Percentiles rank a stretch among this genome's conserved stretches.
Evolutionary conservation across 1,140 invertebrate species (phyloP).

Genomic region (Drosophila jambulina): DNA sequence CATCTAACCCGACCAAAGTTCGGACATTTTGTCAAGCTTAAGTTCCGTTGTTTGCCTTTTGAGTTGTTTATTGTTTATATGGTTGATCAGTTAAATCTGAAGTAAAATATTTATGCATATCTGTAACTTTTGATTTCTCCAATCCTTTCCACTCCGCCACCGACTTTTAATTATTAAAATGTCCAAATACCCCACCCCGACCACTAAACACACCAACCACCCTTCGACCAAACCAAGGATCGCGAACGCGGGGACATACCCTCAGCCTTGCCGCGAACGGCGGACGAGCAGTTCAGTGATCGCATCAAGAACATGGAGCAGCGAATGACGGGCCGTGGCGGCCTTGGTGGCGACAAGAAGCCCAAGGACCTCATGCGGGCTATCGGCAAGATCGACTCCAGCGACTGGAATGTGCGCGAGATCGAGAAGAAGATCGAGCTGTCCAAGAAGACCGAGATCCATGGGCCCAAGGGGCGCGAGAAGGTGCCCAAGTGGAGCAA

Average conservation of each 20-base stretch:
- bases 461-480: conserved; percentile 89
- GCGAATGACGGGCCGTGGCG: conserved; percentile 86
- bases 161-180: conserved; percentile 32
- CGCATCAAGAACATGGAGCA: conserved; percentile 90
- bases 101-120: conserved; percentile 47
- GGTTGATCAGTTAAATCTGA: conserved; percentile 12
- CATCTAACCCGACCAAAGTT: conserved; percentile 45
- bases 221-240: conserved; percentile 86
- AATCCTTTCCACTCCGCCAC: conserved; percentile 31
- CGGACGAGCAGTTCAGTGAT: conserved; percentile 90
- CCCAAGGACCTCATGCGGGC: conserved; percentile 94
- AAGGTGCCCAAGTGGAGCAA: conserved; percentile 96
- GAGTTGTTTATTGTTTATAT: conserved; percentile 32
- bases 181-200: conserved; percentile 24
- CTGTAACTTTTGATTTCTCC: conserved; percentile 73
- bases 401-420: conserved; percentile 96
- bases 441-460: conserved; percentile 89
- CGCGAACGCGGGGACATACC: conserved; percentile 87
- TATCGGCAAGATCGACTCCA: conserved; percentile 95
- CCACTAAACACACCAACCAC: conserved; percentile 17
- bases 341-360: conserved; percentile 89
- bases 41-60: conserved; percentile 52
- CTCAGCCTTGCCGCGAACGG: conserved; percentile 86
- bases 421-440: conserved; percentile 96
- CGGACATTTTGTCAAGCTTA: conserved; percentile 24